Evolutionary conservation across 2,888 invertebrate genomes (phyloP).

Genomic region (Callimorpha dominula): DNA sequence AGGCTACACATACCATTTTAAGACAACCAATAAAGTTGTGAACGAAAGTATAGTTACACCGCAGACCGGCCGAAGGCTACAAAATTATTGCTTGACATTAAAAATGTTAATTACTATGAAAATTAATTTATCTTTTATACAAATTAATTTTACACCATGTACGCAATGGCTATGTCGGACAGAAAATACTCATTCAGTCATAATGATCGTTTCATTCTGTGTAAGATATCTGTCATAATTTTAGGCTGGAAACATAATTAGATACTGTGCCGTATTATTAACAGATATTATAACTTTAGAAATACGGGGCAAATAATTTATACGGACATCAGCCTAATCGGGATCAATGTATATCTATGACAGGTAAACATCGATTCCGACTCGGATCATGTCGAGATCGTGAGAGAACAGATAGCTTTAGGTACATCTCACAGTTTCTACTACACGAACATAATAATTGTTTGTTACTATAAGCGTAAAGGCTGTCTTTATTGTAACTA

Average conservation of each 20-base stretch:
- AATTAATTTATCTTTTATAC: constrained; percentile 51
- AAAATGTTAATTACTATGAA: constrained; percentile 57
- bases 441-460: background rate
- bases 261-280: background rate
- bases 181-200: constrained; percentile 6
- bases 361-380: background rate
- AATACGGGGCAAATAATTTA: background rate
- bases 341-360: background rate
- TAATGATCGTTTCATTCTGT: background rate
- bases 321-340: background rate
- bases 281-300: background rate
- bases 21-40: constrained; percentile 54
- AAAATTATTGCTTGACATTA: constrained; percentile 77
- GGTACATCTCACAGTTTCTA: background rate
- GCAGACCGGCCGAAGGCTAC: constrained; percentile 77
- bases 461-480: background rate
- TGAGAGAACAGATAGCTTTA: background rate
- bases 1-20: constrained; percentile 27
- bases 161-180: constrained; percentile 32
- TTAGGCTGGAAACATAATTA: background rate
- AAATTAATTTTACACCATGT: constrained; percentile 48
- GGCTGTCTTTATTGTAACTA: background rate
- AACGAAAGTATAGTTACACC: constrained; percentile 44
- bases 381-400: background rate
- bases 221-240: background rate